Base-by-base conservation (phyloP, 2,888 invertebrate genomes). In the Ophion costatus region DNA sequence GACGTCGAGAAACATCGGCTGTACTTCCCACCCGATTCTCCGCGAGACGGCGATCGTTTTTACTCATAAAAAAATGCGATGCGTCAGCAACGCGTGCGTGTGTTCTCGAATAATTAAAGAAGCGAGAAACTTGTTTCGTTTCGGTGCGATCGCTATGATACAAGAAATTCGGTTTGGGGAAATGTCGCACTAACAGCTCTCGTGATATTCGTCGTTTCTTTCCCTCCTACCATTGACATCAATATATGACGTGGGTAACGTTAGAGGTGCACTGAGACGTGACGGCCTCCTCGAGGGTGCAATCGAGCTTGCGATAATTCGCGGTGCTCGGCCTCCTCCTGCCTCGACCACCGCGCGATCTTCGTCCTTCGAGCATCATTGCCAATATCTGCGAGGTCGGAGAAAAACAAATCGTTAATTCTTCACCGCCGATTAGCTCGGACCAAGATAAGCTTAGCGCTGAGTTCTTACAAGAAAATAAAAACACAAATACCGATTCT, bases 261-360 rank as follows among this genome's bases (percentile, higher is more conserved):
- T 95, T 94, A 87, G 95, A 94, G 87, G 94, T 95, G 88, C 95
- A 94, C 57, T 94, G 94, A 0, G 96, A 96, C 5, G 95, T 95
- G 63, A 96, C 95, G 56, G 96, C 96, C 92, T 96, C 96, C 92
- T 96, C 96, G 83, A 96, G 93, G 89, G 95, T 96, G 87, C 95
- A 95, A 90, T 96, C 96, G 80, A 96, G 94, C 90, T 96, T 96
- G 79, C 95, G 95, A 90, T 96, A 96, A 89, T 94, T 95, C 0
- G 96, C 95, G 2, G 96, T 95, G 89, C 95, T 95, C 63, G 95
- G 95, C 85, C 96, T 94, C 86, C 95, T 93, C 79, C 95, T 91
- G 56, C 89, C 89, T 10, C 93, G 91, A 79, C 93, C 91, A 90
- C 94, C 89, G 90, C 94, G 89, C 79, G 94, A 92, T 92, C 94